Evolutionary conservation across 1,140 invertebrate species (phyloP).

Genomic region (Saccostrea echinata): DNA sequence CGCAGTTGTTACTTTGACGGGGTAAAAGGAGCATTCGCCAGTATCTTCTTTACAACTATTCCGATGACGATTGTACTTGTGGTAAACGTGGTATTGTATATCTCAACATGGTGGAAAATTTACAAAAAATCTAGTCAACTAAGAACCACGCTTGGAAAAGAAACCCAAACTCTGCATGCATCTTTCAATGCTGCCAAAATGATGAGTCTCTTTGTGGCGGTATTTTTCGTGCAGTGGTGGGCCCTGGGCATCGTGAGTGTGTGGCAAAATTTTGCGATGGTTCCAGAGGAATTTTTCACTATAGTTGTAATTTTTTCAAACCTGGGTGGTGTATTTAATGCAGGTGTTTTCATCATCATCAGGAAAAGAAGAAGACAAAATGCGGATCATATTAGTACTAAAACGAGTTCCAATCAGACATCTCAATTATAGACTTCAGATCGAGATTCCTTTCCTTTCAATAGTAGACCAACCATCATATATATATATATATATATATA

Average conservation of each 20-base stretch:
- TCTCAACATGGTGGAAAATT: constrained; percentile 60
- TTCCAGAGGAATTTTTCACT: constrained; percentile 52
- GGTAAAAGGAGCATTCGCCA: constrained; percentile 53
- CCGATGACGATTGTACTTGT: constrained; percentile 53
- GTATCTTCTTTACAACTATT: constrained; percentile 59
- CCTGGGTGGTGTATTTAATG: constrained; percentile 60
- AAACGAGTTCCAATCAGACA: too few species aligned
- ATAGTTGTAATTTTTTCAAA: constrained; percentile 61
- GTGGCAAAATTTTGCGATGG: too few species aligned
- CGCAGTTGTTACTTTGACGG: not conserved
- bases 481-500: too few species aligned
- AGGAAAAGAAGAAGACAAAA: constrained; percentile 49
- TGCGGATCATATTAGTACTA: too few species aligned
- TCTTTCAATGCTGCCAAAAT: constrained; percentile 58
- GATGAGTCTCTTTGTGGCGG: constrained; percentile 63
- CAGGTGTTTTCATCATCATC: constrained; percentile 61
- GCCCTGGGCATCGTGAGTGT: constrained; percentile 58
- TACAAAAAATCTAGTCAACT: constrained; percentile 44
- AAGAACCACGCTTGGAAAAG: constrained; percentile 29
- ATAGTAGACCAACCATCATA: too few species aligned
- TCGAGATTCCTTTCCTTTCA: too few species aligned
- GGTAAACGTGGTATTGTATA: constrained; percentile 59
- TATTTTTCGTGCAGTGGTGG: constrained; percentile 64
- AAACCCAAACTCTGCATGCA: constrained; percentile 25
- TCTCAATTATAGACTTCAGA: too few species aligned